Percentiles rank a stretch among this genome's conserved stretches.
These are phyloP conservation scores for Salvelinus sp. DNA, from an alignment of 2,113 vertebrate species.

Conservation along the genomic window DNA sequence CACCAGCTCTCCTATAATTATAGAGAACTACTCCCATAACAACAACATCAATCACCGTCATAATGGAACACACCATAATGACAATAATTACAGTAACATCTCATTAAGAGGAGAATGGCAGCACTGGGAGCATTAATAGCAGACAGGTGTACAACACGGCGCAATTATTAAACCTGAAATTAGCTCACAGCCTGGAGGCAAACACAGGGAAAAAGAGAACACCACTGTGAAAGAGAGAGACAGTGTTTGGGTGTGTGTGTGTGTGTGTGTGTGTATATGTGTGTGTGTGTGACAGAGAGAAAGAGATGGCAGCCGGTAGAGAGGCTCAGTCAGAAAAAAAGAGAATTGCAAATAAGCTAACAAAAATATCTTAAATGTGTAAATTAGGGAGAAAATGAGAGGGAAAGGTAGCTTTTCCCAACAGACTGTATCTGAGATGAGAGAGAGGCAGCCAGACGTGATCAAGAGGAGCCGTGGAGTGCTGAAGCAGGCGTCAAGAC, in stretches of 20 bases:
- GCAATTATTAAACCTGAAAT: constrained; percentile 98
- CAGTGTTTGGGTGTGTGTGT: constrained; percentile 18
- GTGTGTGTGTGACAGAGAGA: constrained; percentile 13
- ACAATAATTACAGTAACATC: constrained; percentile 82
- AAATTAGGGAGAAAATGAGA: constrained; percentile 97
- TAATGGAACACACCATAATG: constrained; percentile 78
- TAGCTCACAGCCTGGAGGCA: constrained; percentile 93
- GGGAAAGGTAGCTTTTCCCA: constrained; percentile 91
- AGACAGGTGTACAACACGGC: constrained; percentile 99
- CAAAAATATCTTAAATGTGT: constrained; percentile 99
- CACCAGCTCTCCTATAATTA: constrained; percentile 57
- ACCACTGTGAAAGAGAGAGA: background rate
- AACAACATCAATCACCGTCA: constrained; percentile 77
- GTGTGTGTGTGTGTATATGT: constrained; percentile 21
- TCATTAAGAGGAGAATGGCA: constrained; percentile 82
- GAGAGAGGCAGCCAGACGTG: constrained; percentile 87
- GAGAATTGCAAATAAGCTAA: constrained; percentile 94
- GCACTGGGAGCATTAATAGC: constrained; percentile 87
- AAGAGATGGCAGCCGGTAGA: too few relatives aligned
- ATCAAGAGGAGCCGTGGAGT: constrained; percentile 89
- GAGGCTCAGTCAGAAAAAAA: constrained; percentile 63
- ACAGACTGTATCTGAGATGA: constrained; percentile 89
- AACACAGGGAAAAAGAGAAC: constrained; percentile 59
- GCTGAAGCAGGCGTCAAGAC: constrained; percentile 88
- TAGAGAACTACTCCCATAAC: constrained; percentile 60